These are phyloP conservation scores for Nephila pilipes DNA, from an alignment of 1,140 invertebrate species.

Conservation along the genomic window DNA sequence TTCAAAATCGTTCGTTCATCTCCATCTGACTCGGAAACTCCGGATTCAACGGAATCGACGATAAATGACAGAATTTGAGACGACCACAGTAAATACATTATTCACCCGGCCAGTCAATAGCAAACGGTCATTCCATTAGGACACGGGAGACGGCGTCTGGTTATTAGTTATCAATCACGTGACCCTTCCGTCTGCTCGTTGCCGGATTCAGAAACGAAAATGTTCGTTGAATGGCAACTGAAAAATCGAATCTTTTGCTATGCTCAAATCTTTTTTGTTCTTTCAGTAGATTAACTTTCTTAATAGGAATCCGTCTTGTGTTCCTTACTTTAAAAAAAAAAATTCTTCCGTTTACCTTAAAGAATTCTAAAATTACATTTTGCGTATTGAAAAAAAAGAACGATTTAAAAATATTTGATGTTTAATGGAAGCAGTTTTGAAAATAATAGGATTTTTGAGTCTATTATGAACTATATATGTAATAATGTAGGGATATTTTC, in stretches of 20 bases:
- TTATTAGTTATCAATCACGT: constrained; percentile 77
- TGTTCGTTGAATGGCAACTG: not conserved
- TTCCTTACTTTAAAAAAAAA: constrained; percentile 6
- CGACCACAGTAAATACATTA: constrained; percentile 66
- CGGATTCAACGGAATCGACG: constrained; percentile 44
- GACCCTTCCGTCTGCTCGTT: constrained; percentile 71
- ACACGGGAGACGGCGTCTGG: constrained; percentile 72
- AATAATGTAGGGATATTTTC: not conserved
- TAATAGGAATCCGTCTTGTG: constrained; percentile 57
- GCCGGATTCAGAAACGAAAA: constrained; percentile 22
- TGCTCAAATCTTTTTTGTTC: constrained; percentile 56
- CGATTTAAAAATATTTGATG: constrained; percentile 15
- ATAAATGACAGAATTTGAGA: constrained; percentile 58
- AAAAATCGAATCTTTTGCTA: constrained; percentile 47
- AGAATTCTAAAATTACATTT: constrained; percentile 15
- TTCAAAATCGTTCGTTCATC: constrained; percentile 63
- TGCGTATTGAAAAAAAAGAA: constrained; percentile 14
- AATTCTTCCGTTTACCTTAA: not conserved
- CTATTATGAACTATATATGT: not conserved
- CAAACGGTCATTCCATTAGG: constrained; percentile 76
- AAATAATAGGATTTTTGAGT: constrained; percentile 19
- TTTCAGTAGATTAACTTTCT: constrained; percentile 71
- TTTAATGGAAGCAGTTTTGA: constrained; percentile 1
- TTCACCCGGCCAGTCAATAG: constrained; percentile 71
- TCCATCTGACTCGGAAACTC: constrained; percentile 62